A percentile compares a stretch with the other conserved stretches of the same genome.
Evolutionary conservation across 64 coral and sea anemone species (phyloP).

Genomic region (Hydrozoanthus tunicans): DNA sequence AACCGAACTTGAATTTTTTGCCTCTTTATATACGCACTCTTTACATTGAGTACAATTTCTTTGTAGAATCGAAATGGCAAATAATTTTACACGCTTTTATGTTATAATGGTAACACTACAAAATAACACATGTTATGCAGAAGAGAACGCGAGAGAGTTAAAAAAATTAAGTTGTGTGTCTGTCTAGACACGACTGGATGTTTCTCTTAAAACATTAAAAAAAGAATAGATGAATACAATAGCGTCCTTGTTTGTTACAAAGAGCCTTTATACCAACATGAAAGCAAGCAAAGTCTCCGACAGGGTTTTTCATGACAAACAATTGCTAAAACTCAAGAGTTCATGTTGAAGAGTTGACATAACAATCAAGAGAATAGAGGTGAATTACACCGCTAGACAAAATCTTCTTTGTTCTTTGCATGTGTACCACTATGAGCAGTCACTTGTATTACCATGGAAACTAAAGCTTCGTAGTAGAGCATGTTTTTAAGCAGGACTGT

Average conservation of each 20-base stretch:
- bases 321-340: slow-evolving; percentile 1
- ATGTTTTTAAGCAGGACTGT: not conserved
- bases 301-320: not conserved
- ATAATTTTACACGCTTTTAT: no score
- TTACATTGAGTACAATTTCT: no score
- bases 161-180: not conserved
- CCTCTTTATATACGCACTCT: no score
- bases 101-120: no score
- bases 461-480: not conserved
- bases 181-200: slow-evolving; percentile 4
- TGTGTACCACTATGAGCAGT: not conserved
- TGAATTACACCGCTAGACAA: not conserved
- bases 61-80: no score
- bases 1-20: no score
- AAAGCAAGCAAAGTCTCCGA: not conserved
- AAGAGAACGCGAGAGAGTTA: not conserved
- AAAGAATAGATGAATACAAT: not conserved
- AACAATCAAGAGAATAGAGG: slow-evolving; percentile 6
- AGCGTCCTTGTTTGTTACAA: not conserved
- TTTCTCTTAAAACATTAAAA: not conserved
- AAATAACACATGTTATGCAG: not conserved
- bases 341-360: slow-evolving; percentile 1
- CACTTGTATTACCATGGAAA: slow-evolving; percentile 1
- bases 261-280: not conserved
- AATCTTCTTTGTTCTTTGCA: not conserved